Evolutionary conservation across 1,140 invertebrate genomes (phyloP).

Genomic region (Caenorhabditis latens): DNA sequence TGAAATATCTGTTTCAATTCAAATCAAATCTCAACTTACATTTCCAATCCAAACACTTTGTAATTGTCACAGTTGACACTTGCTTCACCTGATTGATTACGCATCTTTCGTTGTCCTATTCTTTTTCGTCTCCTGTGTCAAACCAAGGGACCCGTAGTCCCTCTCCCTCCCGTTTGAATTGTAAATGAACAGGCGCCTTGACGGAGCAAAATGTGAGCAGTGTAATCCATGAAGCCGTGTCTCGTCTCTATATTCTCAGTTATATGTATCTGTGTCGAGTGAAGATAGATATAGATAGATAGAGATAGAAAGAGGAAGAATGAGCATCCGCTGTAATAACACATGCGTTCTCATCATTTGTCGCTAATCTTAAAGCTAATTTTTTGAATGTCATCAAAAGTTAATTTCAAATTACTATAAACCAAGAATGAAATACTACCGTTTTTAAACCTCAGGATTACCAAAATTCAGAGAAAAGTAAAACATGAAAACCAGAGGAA

Average conservation of each 20-base stretch:
- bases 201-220: slow-evolving; percentile 7
- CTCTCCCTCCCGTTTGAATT: background rate
- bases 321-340: background rate
- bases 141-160: background rate
- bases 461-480: no score
- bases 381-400: background rate
- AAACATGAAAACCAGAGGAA: no score
- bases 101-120: background rate
- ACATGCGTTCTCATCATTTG: slow-evolving; percentile 2
- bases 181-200: slow-evolving; percentile 47
- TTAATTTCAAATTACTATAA: no score
- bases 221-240: slow-evolving; percentile 48
- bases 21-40: background rate
- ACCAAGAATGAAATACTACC: no score
- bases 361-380: background rate
- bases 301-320: background rate
- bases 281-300: background rate
- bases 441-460: no score
- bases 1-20: background rate
- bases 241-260: background rate
- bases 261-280: slow-evolving; percentile 12
- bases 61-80: slow-evolving; percentile 20
- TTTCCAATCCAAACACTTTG: slow-evolving; percentile 1
- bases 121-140: background rate
- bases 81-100: slow-evolving; percentile 35